These are phyloP conservation scores for Caenorhabditis wallacei DNA, from an alignment of 2,888 invertebrate genomes.

Conservation along the genomic window DNA sequence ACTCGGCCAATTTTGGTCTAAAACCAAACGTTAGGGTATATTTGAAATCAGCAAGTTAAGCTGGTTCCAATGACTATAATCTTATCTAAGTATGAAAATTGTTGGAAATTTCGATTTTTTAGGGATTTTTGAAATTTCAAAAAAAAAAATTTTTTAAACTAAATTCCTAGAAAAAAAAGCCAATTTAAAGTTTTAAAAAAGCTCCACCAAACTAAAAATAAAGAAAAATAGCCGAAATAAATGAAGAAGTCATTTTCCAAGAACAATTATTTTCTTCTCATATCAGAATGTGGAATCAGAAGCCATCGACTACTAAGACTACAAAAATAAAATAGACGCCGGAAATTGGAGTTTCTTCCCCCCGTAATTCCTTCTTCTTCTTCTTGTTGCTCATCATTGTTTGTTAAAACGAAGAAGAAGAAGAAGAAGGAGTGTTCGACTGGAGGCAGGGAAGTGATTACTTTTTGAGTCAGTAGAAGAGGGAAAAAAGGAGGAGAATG, in stretches of 20 bases:
- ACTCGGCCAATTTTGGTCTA: background rate
- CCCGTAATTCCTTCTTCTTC: constrained; percentile 10
- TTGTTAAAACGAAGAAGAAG: background rate
- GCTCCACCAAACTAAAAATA: background rate
- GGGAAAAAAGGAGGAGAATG: background rate
- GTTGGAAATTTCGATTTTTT: too few species aligned
- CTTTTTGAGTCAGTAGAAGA: background rate
- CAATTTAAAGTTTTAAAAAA: background rate
- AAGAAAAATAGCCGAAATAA: background rate
- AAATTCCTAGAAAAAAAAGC: too few species aligned
- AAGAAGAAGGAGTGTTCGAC: constrained; percentile 1
- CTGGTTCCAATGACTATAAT: too few species aligned
- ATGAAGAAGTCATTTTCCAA: background rate
- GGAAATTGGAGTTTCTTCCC: constrained; percentile 38
- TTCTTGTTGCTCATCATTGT: constrained; percentile 23
- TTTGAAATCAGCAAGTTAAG: background rate
- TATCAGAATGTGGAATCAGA: constrained; percentile 4
- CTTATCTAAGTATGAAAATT: too few species aligned
- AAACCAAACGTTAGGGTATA: background rate
- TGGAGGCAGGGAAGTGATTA: background rate
- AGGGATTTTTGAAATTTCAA: too few species aligned
- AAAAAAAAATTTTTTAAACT: too few species aligned
- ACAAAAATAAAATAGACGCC: constrained; percentile 30
- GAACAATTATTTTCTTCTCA: constrained; percentile 7
- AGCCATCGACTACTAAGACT: too few species aligned